Percentiles rank a stretch among this genome's conserved stretches.
Conservation (phyloP, 2,113 vertebrate genomes). For the Oncorhynchus nerka region DNA sequence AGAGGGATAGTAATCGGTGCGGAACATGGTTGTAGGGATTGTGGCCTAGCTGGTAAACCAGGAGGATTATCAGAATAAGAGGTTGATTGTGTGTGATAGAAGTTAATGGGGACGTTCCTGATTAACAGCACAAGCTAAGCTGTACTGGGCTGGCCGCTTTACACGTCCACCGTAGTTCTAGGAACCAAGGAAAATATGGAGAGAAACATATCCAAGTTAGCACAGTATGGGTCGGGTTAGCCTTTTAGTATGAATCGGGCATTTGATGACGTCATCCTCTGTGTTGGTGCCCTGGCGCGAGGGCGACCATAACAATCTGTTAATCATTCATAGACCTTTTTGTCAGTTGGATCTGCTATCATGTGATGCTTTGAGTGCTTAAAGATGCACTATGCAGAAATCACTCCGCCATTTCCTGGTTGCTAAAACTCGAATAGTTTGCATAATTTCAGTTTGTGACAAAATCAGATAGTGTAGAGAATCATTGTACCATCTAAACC, state of each 20-base stretch:
- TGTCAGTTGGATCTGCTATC: slow-evolving; percentile 46
- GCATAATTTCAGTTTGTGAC: no score
- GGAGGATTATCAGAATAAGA: background rate
- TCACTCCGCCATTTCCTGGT: no score
- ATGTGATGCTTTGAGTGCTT: slow-evolving; percentile 39
- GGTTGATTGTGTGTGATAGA: slow-evolving; percentile 43
- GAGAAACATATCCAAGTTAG: no score
- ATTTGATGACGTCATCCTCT: background rate
- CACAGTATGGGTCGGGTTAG: no score
- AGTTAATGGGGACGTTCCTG: slow-evolving; percentile 11
- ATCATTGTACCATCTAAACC: no score
- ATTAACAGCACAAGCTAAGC: no score
- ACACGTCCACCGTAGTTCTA: no score
- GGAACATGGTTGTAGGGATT: slow-evolving; percentile 17
- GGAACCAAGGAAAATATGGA: slow-evolving; percentile 15
- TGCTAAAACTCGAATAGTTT: no score
- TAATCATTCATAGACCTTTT: slow-evolving; percentile 62
- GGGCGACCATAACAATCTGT: slow-evolving; percentile 43
- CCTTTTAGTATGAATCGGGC: no score
- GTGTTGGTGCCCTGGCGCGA: background rate
- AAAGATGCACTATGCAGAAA: no score
- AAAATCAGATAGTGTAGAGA: no score
- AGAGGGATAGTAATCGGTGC: slow-evolving; percentile 15
- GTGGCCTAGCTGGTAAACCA: slow-evolving; percentile 29
- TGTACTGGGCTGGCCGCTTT: no score